These are phyloP conservation scores for Strigamia maritima DNA, from an alignment of 2,888 invertebrate species.

Conservation along the genomic window DNA sequence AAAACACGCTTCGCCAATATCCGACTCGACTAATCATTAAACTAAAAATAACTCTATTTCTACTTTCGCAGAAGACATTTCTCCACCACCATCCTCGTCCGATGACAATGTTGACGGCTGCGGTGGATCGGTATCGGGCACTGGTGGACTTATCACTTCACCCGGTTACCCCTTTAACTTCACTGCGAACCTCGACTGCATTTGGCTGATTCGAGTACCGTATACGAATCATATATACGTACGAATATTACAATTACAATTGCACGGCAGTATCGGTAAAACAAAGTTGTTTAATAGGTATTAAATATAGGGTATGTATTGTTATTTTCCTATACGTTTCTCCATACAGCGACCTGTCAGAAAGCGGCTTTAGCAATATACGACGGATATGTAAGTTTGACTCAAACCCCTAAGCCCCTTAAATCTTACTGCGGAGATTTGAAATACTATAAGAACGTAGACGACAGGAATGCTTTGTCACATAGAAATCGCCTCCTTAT, in stretches of 20 bases:
- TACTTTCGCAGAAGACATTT: conserved; percentile 44
- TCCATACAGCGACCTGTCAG: conserved; percentile 52
- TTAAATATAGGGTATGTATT: no score
- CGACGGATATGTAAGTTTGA: conserved; percentile 51
- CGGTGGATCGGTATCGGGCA: conserved; percentile 48
- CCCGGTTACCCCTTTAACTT: conserved; percentile 53
- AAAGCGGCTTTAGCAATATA: conserved; percentile 52
- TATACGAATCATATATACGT: conserved; percentile 52
- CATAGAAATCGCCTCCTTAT: conserved; percentile 51
- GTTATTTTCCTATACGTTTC: no score
- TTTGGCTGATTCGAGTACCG: conserved; percentile 54
- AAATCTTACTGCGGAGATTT: conserved; percentile 53
- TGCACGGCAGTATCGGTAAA: conserved; percentile 50
- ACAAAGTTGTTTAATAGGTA: no score
- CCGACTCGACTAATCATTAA: no score
- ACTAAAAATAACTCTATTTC: not conserved
- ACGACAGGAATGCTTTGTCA: conserved; percentile 52
- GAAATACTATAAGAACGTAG: conserved; percentile 53
- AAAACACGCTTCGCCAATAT: not conserved
- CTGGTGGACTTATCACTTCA: conserved; percentile 52
- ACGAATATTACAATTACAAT: conserved; percentile 52
- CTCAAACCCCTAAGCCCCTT: conserved; percentile 44
- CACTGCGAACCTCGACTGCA: conserved; percentile 52
- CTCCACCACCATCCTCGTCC: conserved; percentile 46
- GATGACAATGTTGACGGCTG: conserved; percentile 44